Conservation (phyloP, 2,797 vertebrate genomes). For the Heteromormyrus szaboi region DNA sequence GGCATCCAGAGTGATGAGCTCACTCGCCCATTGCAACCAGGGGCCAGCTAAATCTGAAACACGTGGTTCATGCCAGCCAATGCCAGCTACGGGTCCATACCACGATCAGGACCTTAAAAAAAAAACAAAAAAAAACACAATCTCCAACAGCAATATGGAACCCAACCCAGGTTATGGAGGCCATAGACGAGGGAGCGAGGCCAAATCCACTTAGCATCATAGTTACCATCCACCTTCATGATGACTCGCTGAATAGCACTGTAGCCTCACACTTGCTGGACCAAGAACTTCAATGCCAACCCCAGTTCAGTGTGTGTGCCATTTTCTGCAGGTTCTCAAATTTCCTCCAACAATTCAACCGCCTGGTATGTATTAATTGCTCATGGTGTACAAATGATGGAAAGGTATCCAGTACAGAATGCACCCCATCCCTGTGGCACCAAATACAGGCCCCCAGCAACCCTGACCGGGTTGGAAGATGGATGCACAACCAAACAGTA, state of each 20-base stretch:
- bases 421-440: not conserved
- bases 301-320: not conserved
- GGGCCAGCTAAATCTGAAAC: slow-evolving; percentile 30
- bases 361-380: not conserved
- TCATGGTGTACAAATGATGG: not conserved
- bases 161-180: not conserved
- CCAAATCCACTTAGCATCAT: not conserved
- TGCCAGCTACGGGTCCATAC: slow-evolving; percentile 35
- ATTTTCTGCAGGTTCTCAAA: not conserved
- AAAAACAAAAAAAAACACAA: not conserved
- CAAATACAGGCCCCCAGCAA: not conserved
- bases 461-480: not conserved
- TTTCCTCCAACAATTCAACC: not conserved
- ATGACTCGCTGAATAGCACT: not conserved
- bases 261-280: not conserved
- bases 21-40: slow-evolving; percentile 18
- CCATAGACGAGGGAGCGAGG: not conserved
- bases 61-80: slow-evolving; percentile 11
- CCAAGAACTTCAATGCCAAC: not conserved
- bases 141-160: slow-evolving; percentile 17
- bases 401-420: not conserved
- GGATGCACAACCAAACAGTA: not conserved
- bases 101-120: slow-evolving; percentile 22
- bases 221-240: not conserved
- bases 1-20: slow-evolving; percentile 36